Conservation (phyloP, 2,797 vertebrate species). For the Xenopus petersii region DNA sequence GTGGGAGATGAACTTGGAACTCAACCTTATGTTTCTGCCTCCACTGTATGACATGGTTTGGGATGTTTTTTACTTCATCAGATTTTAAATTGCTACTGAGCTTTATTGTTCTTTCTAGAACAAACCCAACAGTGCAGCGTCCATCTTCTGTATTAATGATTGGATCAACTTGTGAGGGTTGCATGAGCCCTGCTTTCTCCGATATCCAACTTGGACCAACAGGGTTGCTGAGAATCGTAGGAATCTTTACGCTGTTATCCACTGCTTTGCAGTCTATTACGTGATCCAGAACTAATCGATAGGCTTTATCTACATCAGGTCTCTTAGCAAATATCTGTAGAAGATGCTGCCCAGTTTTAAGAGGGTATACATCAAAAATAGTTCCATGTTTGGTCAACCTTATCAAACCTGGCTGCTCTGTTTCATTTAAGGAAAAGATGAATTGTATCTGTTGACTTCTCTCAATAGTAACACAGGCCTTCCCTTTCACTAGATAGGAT, state of each 20-base stretch:
- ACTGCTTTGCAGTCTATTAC: conserved; percentile 62
- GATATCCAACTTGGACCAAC: conserved; percentile 74
- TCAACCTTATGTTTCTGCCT: conserved; percentile 58
- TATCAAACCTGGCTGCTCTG: conserved; percentile 65
- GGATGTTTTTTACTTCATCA: conserved; percentile 49
- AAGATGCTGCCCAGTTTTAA: conserved; percentile 4
- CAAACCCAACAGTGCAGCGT: conserved; percentile 66
- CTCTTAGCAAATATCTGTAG: conserved; percentile 39
- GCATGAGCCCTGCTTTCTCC: conserved; percentile 65
- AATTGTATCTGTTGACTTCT: too few relatives aligned
- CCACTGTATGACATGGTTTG: conserved; percentile 65
- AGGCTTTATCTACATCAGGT: conserved; percentile 54
- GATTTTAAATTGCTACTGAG: conserved; percentile 61
- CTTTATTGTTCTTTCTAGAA: conserved; percentile 59
- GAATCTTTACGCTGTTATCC: conserved; percentile 56
- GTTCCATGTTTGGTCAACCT: conserved; percentile 63
- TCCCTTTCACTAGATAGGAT: conserved; percentile 63
- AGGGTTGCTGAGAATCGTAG: conserved; percentile 64
- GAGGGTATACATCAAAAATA: conserved; percentile 71
- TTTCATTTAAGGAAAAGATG: conserved; percentile 57
- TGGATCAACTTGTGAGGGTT: conserved; percentile 60
- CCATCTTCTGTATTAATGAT: conserved; percentile 69
- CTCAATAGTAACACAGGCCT: conserved; percentile 60
- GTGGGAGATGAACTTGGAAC: conserved; percentile 70
- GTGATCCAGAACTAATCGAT: conserved; percentile 63